Evolutionary conservation across 1,140 invertebrate species (phyloP).

Genomic region (Psilanteris sp.): DNA sequence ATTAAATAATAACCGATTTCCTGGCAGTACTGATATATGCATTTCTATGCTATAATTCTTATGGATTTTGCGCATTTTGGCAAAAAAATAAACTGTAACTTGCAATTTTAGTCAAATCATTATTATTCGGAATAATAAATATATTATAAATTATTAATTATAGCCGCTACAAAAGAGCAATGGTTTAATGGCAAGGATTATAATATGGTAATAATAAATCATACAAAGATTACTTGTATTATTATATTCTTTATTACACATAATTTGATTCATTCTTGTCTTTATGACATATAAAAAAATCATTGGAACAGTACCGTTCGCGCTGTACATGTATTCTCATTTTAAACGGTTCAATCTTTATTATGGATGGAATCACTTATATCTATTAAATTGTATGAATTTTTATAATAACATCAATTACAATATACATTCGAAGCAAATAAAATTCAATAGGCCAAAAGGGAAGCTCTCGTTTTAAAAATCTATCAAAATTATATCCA

Average conservation of each 20-base stretch:
- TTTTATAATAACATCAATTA: constrained; percentile 13
- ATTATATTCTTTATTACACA: constrained; percentile 15
- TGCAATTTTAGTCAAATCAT: no score
- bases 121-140: no score
- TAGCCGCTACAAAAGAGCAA: no score
- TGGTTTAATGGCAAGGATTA: no score
- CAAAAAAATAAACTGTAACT: no score
- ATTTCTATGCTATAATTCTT: no score
- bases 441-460: constrained; percentile 23
- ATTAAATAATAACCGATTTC: no score
- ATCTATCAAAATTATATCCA: constrained; percentile 4
- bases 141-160: no score
- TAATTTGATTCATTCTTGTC: constrained; percentile 20
- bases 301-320: constrained; percentile 10
- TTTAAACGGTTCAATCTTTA: constrained; percentile 13
- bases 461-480: constrained; percentile 41
- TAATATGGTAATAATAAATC: no score
- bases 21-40: no score
- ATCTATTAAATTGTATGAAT: constrained; percentile 3
- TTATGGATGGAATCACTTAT: constrained; percentile 33
- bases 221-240: not conserved
- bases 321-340: constrained; percentile 11
- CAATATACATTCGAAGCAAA: constrained; percentile 21
- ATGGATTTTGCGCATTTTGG: no score
- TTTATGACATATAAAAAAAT: constrained; percentile 30